Conservation (phyloP, 2,113 vertebrate genomes). For the Cephalopterus ornatus region DNA sequence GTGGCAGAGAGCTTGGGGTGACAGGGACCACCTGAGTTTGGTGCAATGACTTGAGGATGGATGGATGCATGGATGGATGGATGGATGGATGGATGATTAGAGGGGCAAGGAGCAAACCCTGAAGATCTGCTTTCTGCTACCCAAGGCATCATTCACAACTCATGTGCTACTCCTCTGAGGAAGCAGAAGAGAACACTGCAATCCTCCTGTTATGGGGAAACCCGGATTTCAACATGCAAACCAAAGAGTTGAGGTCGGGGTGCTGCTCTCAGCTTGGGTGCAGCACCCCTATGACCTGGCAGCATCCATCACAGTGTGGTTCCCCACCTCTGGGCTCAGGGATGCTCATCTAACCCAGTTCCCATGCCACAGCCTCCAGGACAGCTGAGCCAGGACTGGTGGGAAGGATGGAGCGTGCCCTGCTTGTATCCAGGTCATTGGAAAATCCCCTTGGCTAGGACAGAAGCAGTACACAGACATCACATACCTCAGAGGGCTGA, state of each 20-base stretch:
- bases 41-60: neutral
- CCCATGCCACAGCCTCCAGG: rapidly evolving
- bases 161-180: neutral
- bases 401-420: neutral
- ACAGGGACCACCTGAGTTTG: neutral
- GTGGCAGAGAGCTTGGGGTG: neutral
- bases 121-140: neutral
- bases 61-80: neutral
- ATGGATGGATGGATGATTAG: neutral
- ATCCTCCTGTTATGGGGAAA: neutral
- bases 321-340: neutral
- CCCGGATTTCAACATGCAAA: neutral
- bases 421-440: neutral
- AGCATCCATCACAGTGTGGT: neutral
- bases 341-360: neutral
- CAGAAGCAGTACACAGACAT: neutral
- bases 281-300: neutral
- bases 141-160: neutral
- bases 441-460: neutral
- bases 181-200: neutral
- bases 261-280: neutral
- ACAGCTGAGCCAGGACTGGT: neutral
- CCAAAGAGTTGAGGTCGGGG: neutral
- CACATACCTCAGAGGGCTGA: neutral
- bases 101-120: neutral